These are phyloP conservation scores for Spheniscus humboldti DNA, from an alignment of 2,797 vertebrate genomes.

Conservation along the genomic window DNA sequence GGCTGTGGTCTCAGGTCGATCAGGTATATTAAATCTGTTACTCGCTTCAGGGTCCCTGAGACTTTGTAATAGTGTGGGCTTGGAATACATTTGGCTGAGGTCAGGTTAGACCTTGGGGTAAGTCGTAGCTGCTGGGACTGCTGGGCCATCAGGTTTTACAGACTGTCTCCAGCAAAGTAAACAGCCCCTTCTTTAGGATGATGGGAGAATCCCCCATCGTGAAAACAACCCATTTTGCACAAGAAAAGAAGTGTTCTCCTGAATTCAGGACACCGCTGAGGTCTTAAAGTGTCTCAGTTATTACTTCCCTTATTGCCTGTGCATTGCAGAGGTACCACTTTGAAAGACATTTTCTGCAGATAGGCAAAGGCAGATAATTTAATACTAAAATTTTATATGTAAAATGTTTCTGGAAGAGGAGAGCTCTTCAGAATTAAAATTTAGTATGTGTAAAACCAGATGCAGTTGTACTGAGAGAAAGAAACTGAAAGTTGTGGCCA, in stretches of 20 bases:
- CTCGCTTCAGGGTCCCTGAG: neutral
- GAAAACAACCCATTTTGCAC: neutral
- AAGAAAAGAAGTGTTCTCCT: neutral
- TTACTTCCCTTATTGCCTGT: neutral
- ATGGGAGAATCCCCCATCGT: neutral
- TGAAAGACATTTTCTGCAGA: neutral
- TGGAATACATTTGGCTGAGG: neutral
- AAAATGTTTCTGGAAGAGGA: neutral
- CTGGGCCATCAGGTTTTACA: neutral
- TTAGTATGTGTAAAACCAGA: neutral
- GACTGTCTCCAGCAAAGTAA: neutral
- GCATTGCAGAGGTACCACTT: neutral
- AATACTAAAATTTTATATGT: neutral
- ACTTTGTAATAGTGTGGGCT: neutral
- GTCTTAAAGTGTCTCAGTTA: neutral
- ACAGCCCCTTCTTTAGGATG: neutral
- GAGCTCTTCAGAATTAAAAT: neutral
- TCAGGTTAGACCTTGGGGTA: neutral
- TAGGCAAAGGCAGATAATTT: neutral
- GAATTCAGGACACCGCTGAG: fast-evolving
- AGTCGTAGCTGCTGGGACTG: neutral
- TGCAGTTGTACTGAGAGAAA: neutral
- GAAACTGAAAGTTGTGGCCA: slow-evolving; percentile 9
- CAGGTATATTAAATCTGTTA: neutral
- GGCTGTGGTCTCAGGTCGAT: neutral